Conservation (phyloP, 2,888 invertebrate genomes). For the Sialis fuliginosa region DNA sequence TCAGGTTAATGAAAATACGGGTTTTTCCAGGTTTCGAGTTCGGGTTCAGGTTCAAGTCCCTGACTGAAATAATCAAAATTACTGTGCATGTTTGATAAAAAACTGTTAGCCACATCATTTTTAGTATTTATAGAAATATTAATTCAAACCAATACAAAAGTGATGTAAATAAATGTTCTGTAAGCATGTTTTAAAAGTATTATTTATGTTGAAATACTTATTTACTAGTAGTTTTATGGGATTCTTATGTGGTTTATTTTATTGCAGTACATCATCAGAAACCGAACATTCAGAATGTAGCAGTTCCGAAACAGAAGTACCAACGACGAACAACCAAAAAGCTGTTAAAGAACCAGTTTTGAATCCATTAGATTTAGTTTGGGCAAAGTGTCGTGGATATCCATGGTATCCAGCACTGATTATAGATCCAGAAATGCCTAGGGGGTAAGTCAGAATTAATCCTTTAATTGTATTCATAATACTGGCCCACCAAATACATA, state of each 20-base stretch:
- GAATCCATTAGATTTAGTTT: conserved; percentile 80
- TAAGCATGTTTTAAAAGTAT: not conserved
- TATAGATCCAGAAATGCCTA: conserved; percentile 85
- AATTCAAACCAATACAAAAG: no score
- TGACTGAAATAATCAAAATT: no score
- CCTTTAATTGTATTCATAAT: no score
- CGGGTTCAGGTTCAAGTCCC: no score
- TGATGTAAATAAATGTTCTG: no score
- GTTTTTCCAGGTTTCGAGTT: no score
- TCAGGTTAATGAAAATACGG: no score
- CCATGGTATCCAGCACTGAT: conserved; percentile 96
- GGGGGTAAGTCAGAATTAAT: conserved; percentile 27
- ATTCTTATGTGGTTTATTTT: not conserved
- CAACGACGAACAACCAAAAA: conserved; percentile 1
- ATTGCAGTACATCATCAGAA: conserved; percentile 12
- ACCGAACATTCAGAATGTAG: conserved; percentile 6
- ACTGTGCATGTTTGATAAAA: no score
- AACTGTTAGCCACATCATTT: no score
- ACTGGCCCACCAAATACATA: no score
- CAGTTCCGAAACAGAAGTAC: not conserved
- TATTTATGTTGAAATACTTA: not conserved
- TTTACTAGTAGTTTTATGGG: not conserved
- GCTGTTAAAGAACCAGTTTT: conserved; percentile 26
- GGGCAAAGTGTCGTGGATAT: conserved; percentile 94
- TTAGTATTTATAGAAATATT: no score